Evolutionary conservation across 2,113 vertebrate species (phyloP), one percentile per base, ranked within the genome.

Genomic region (Sinocyclocheilus grahami): DNA sequence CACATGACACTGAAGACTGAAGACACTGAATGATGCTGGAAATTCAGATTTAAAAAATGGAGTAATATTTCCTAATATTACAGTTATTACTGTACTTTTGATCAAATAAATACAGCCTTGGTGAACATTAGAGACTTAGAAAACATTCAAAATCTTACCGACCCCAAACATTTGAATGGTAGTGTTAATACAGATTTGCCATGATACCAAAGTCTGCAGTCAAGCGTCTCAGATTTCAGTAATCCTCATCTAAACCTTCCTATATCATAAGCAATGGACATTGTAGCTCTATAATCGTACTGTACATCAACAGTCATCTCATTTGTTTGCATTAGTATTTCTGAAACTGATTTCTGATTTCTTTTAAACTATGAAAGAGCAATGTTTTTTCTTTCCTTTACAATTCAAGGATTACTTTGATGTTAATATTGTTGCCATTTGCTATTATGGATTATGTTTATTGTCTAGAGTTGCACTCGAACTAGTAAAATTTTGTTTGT

Each of bases 401-500:
- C 53, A 51, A 30, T 78, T 63, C 46, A 63, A 84, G 71, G 60
- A 65, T 13, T 5, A 24, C 46, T 62, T 78, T 88, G 72, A 86
- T 92, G 89, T 93, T 89, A 83, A 92, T 88, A 89, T 84, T 90
- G 89, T 92, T 58, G 90, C 83, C 51, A 30, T 84, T 87, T 75
- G 87, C 88, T 69, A 8, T 24, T 53, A 86, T 71, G 89, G n/a
- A 90, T 90, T 89, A 86, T 94, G 82, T 87, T 89, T 83, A 87
- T 94, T 86, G 89, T 93, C 71, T 87, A 89, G 75, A 90, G 89
- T 87, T 86, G 89, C 78, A 72, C 89, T 87, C 24, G 63, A 72
- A 78, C 69, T 72, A 71, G 86, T 89, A 89, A 81, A 63, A 20
- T 65, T 74, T 58, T 62, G 65, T 3, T 91, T 37, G 83, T 86